Evolutionary conservation across 37 sponge, comb jelly and placozoan species (phyloP), one percentile per base, ranked within the genome.

Genomic region (Geodia barretti): DNA sequence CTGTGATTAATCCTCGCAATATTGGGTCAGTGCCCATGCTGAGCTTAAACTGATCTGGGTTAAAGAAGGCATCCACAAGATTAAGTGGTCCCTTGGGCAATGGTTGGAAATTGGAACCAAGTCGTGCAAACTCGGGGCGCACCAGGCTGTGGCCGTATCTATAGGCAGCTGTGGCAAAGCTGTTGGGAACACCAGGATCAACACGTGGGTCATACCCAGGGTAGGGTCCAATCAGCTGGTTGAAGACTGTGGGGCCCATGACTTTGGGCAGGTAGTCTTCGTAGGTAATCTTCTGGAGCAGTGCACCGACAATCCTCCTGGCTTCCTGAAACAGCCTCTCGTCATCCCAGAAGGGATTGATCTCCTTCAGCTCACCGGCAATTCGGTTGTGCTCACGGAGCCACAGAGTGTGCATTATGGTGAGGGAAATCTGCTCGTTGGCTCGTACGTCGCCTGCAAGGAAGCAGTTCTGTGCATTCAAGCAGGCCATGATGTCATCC

Each of bases 361-460:
- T 66, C 25, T 26, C 25, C 28, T 70, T 40, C 32, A 95, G 82
- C n/a, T 29, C 41, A 20, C 38, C 38, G 0, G 93, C 96, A 29
- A 92, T 83, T 73, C 96, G 74, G 75, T 95, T 95, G 88, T 95
- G 96, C 65, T 95, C 93, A 60, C 96, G 70, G 72, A 92, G 62
- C 80, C 81, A 95, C 41, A 95, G 78, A 14, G 93, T 95, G 63
- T 95, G 96, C 83, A 95, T 83, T 7, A 89, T 81, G 29, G 93
- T 86, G n/a, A 95, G 72, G 19, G 70, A 66, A 1, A 83, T 47
- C 24, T 91, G 87, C 60, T 91, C 92, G 47, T 91, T 94, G 40
- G 68, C 81, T 1, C 95, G 80, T 7, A 75, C 30, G 72, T 94
- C 95, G 9, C 95, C 95, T 11, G 88, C 82, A 24, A 87, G 23